Base-by-base conservation (phyloP, 1,140 invertebrate genomes). In the Cylas formicarius region DNA sequence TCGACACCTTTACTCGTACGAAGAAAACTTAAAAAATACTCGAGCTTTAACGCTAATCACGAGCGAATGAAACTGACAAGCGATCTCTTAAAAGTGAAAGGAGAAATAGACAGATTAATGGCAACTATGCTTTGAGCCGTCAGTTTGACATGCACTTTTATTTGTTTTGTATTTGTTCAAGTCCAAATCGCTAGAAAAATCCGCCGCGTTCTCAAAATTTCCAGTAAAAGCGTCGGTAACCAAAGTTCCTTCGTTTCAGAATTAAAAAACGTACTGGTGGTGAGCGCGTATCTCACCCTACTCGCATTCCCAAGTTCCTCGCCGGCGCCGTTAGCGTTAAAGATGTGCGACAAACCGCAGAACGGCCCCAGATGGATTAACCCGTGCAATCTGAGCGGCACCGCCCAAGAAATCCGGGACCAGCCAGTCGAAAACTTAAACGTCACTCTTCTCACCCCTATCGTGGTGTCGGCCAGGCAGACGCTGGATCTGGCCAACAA, bases 351-450 rank as follows among this genome's bases (percentile, higher is more conserved):
- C 37, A 31, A 42, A 26, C 21, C 20, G 14, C 34, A 26, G 13
- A 8, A 21, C 39, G 35, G 40, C 6, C 65, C 65, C 28, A 70
- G 69, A 22, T 77, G 74, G 74, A 56, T 69, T 21, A 73, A 75
- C 46, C 73, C 73, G 1, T 76, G 73, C 41, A 72, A 72, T 4
- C 54, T 68, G 16, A 20, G 33, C n/a, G 13, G n/a, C 10, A 27
- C 16, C 4, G 57, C 61, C 3, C n/a, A 18, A 4, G 9, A 11
- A 11, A 3, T 16, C 19, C 14, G 17, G 19, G 1, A 48, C 57
- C 13, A 64, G 62, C 13, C 64, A 67, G 16, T 59, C 65, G 29
- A 55, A 57, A 17, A 44, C 19, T 20, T 66, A 49, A 52, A 69
- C 19, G 55, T 44, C 6, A 65, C 68, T 45, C 58, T 61, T 10